Evolutionary conservation across 2,888 invertebrate genomes (phyloP), one percentile per base, ranked within the genome.

Genomic region (Archips crataeganus): DNA sequence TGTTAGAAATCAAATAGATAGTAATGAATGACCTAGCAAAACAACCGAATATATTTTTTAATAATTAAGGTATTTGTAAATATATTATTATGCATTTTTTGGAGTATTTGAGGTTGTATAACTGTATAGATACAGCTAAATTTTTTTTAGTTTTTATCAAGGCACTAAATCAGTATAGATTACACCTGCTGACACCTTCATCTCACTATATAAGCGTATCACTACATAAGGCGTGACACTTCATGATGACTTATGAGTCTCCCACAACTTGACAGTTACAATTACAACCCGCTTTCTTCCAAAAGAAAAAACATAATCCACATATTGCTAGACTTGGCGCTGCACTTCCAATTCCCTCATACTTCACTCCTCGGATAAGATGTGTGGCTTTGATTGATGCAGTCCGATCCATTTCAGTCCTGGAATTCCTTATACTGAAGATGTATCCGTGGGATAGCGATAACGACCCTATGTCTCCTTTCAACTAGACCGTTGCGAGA

Each of bases 321-420:
- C 9, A 32, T 4, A 8, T 32, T 57, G 11, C 11, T 57, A 57
- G 3, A 57, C 57, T 57, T 57, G 57, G 57, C 32, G 32, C 11
- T 32, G 57, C 57, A 57, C 57, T 57, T 57, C 57, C 32, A 11
- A 4, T 9, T 3, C 32, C 57, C 51, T 54, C 8, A 54, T 39
- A 39, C 6, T 23, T n/a, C 49, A 39, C 39, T 59, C 60, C 32
- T 63, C 61, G 15, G 68, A 63, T 64, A 49, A 49, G 57, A 68
- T 57, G 32, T 34, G 64, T 64, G 49, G 63, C 68, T 63, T 62
- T 73, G 73, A 73, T 73, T 69, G 64, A 73, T 69, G n/a, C 9
- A 36, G 36, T n/a, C 5, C 13, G 11, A 47, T 63, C 6, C 32
- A 47, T 63, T 63, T 47, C 32, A 47, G 8, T 5, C 47, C 57